Base-by-base conservation (phyloP, 2,113 vertebrate species). In the Deroptyus accipitrinus region DNA sequence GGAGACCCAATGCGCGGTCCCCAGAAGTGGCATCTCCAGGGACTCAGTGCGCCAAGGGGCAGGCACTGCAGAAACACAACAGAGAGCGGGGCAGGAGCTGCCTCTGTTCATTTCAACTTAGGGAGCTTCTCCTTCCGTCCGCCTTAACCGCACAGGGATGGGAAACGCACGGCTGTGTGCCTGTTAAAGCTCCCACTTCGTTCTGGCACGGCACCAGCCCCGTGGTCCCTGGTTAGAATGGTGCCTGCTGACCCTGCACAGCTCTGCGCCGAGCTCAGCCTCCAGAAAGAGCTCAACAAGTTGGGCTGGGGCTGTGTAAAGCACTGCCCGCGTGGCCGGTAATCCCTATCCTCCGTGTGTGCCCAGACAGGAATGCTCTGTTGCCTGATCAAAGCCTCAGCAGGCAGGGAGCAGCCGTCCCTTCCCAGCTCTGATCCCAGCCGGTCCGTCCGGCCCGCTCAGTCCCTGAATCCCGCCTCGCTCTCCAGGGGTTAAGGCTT, bases 361-460 rank as follows among this genome's bases (percentile, higher is more conserved):
- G 76, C 94, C 77, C 83, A 88, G 94, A 61, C 94, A 88, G 92
- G 68, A 77, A 27, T 86, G 85, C 72, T 5, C 17, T 37, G 79
- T 28, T 86, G 94, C 7, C 83, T 91, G 86, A 96, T 96, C 6
- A 20, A 48, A 48, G 20, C 1, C 0, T 35, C 4, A 3, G 20
- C 17, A 69, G 64, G 54, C 73, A 92, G 46, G 83, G 61, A 93
- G 7, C 28, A 52, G 44, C 35, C 74, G 86, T 66, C 48, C 64
- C 90, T 92, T 85, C 90, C 91, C 96, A 91, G 80, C 96, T 97
- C 95, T 96, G 91, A 95, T 95, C 92, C 91, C 35, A 96, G 92
- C 95, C 92, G 86, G 95, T 95, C 92, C 42, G 61, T 44, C 96
- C 94, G 77, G 95, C 92, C 86, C 0, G 54, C 67, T 88, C 55